Evolutionary conservation across 1,140 invertebrate genomes (phyloP), one percentile per base, ranked within the genome.

Genomic region (Calosoma granatense): DNA sequence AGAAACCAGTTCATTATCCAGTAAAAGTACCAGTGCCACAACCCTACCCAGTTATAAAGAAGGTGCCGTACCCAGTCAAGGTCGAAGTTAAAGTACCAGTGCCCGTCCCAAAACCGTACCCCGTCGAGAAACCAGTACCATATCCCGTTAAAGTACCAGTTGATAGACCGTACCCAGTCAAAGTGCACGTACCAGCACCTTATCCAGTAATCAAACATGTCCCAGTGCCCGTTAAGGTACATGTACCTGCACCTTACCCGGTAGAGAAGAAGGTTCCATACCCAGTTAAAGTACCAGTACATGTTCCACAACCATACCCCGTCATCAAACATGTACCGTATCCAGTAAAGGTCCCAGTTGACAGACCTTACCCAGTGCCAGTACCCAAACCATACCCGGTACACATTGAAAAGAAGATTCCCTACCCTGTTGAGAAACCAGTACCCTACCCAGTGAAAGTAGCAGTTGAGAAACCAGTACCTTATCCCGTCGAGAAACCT

Each of bases 21-120:
- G 78, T 81, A 23, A 79, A 80, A 62, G 78, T 80, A 41, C 67
- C 56, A 17, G 63, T 67, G n/a, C 68, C 70, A 12, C 77, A 79
- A 39, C 85, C 84, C 0, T 86, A 86, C 68, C 84, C 85, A 51
- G 85, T 87, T 1, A 83, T 84, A 63, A 86, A 86, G 64, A 74
- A 84, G 60, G 77, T 86, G 20, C 83, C 76, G 17, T 77, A 77
- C 62, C 82, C 83, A 20, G 80, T 84, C 11, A 84, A 85, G 65
- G 82, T 87, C 30, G 78, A 79, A 12, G 72, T 79, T 1, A 72
- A 78, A 21, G 76, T 78, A 2, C 74, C 75, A 26, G 81, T 86
- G 54, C 81, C 82, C 61, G 78, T 86, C 20, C 78, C 77, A 56
- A 78, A 84, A 39, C 85, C 85, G 1, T 81, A 82, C 55, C 82